Conservation (phyloP, 2,113 vertebrate species). For the Falco punctatus region DNA sequence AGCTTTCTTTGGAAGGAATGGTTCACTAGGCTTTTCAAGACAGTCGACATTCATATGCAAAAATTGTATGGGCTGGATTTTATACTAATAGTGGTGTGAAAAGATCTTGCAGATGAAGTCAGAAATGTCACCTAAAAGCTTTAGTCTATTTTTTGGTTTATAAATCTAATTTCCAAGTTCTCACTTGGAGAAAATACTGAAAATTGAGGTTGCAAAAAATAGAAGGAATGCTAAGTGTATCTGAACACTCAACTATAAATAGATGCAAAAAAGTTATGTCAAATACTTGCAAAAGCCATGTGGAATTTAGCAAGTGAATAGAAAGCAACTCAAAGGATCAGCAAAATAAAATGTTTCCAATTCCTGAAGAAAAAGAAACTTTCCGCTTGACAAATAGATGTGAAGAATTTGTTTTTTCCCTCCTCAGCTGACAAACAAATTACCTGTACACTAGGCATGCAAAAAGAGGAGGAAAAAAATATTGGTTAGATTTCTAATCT, state of each 20-base stretch:
- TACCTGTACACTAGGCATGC: background rate
- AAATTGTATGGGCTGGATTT: background rate
- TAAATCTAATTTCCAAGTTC: background rate
- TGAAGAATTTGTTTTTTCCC: background rate
- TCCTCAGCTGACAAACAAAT: background rate
- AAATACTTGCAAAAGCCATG: conserved; percentile 27
- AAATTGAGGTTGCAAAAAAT: background rate
- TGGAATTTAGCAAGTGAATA: conserved; percentile 41
- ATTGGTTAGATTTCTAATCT: conserved; percentile 9
- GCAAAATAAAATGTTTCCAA: background rate
- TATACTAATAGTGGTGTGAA: background rate
- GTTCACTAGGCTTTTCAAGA: background rate
- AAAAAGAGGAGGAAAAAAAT: background rate
- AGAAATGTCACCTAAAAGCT: background rate
- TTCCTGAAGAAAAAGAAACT: background rate
- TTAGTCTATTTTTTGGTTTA: background rate
- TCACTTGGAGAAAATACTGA: conserved; percentile 47
- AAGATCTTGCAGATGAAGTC: background rate
- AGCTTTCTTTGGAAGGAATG: background rate
- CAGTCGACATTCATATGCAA: background rate
- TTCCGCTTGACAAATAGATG: background rate
- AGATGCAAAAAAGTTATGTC: conserved; percentile 19
- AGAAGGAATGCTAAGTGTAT: conserved; percentile 1
- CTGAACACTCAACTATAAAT: conserved; percentile 11
- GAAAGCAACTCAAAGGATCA: background rate